Base-by-base conservation (phyloP, 2,888 invertebrate genomes). In the Drosophila austrosaltans region DNA sequence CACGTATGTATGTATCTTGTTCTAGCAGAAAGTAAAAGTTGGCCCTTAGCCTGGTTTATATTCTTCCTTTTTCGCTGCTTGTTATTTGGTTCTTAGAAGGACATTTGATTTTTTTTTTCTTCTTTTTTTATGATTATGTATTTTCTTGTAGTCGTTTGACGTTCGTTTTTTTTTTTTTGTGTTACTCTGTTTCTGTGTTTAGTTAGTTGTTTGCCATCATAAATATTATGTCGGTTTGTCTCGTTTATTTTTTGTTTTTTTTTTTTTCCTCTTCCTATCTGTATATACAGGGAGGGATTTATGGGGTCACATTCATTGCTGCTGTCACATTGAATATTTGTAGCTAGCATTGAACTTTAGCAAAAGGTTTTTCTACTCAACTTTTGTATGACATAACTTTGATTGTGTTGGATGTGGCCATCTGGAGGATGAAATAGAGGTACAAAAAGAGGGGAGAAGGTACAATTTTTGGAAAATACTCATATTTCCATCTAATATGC, bases 341-440 rank as follows among this genome's bases (percentile, higher is more conserved):
- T 57, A 39, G 62, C 48, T 64, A 59, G 73, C 63, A 77, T 70
- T 77, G 67, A 76, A 76, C 72, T 62, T 69, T 66, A 44, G 30
- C 48, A 56, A 54, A 54, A 60, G 60, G 40, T 58, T 69, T 42
- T 69, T 66, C 65, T 56, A 57, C 30, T 54, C 39, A 44, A 61
- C 30, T 65, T 48, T 20, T 59, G 54, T 76, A 73, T 81, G 81
- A 78, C 89, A 81, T 76, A 79, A 77, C 77, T 78, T 88, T 85
- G 84, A 85, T 87, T 79, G 89, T 79, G 69, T 68, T 72, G 63
- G 76, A 42, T 32, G 22, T 4, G 44, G 28, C 48, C 40, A 39
- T 28, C 22, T 40, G 42, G 20, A 6, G 3, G 25, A 44, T 3
- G 25, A n/a, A 25, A 56, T 3, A 30, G 28, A 28, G 44, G 48